Evolutionary conservation across 2,888 invertebrate species (phyloP).

Genomic region (Coleophora flavipennella): DNA sequence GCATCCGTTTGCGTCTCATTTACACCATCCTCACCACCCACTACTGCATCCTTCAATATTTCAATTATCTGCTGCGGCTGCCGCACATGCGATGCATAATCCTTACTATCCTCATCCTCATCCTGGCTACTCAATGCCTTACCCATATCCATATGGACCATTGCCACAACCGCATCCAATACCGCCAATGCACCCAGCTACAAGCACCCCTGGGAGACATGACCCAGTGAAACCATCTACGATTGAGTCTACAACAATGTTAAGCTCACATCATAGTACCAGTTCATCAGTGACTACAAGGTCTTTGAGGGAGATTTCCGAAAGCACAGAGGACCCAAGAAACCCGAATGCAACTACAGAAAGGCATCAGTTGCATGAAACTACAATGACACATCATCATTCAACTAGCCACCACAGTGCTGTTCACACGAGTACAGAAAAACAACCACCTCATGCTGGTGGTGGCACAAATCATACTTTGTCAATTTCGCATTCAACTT

Average conservation of each 20-base stretch:
- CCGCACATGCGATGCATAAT: slow-evolving; percentile 75
- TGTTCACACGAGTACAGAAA: slow-evolving; percentile 76
- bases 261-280: slow-evolving; percentile 80
- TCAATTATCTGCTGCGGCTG: slow-evolving; percentile 73
- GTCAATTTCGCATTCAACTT: slow-evolving; percentile 78
- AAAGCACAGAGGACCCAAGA: slow-evolving; percentile 62
- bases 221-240: slow-evolving; percentile 64
- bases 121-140: slow-evolving; percentile 79
- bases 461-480: slow-evolving; percentile 72
- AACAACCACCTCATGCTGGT: slow-evolving; percentile 68
- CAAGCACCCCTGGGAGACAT: slow-evolving; percentile 59
- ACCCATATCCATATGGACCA: slow-evolving; percentile 81
- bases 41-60: slow-evolving; percentile 77
- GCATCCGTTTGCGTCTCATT: slow-evolving; percentile 77
- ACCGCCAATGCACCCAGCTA: slow-evolving; percentile 75
- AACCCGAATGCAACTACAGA: slow-evolving; percentile 65
- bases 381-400: slow-evolving; percentile 77
- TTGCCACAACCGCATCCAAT: slow-evolving; percentile 83
- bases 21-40: slow-evolving; percentile 83
- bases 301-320: slow-evolving; percentile 74
- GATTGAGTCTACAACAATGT: slow-evolving; percentile 78
- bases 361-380: slow-evolving; percentile 76
- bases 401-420: slow-evolving; percentile 77
- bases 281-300: slow-evolving; percentile 81
- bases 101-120: slow-evolving; percentile 81